Evolutionary conservation across 2,888 invertebrate genomes (phyloP).

Genomic region (Lasioglossum malachurum): DNA sequence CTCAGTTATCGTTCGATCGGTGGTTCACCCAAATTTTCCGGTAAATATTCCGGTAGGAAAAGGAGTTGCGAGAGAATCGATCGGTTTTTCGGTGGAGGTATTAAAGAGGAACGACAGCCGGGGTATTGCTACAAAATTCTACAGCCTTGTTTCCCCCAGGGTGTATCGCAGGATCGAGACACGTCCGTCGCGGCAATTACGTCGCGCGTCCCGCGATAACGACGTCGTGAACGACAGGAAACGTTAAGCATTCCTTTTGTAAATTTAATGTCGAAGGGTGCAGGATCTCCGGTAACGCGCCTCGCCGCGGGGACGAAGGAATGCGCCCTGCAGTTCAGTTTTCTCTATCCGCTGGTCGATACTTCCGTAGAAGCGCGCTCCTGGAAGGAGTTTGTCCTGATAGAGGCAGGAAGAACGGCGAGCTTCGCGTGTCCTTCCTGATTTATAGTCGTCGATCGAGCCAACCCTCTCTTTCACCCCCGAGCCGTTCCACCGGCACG

Average conservation of each 20-base stretch:
- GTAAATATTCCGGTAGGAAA: background rate
- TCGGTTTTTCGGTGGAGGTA: background rate
- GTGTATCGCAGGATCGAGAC: conserved; percentile 24
- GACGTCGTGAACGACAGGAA: conserved; percentile 33
- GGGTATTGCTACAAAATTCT: conserved; percentile 3
- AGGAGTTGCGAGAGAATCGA: background rate
- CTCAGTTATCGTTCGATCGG: background rate
- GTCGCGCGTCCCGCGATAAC: conserved; percentile 36
- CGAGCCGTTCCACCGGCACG: conserved; percentile 50
- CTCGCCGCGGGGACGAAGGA: conserved; percentile 4
- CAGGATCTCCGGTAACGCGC: conserved; percentile 50
- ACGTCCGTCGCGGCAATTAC: conserved; percentile 42
- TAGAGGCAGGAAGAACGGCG: conserved; percentile 60
- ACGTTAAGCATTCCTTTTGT: conserved; percentile 50
- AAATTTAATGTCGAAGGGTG: conserved; percentile 56
- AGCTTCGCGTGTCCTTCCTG: conserved; percentile 73
- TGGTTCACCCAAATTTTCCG: background rate
- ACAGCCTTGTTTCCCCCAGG: background rate
- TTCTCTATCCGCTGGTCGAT: conserved; percentile 65
- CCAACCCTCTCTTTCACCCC: conserved; percentile 43
- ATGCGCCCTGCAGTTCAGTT: conserved; percentile 32
- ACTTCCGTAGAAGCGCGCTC: conserved; percentile 55
- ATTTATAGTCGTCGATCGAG: conserved; percentile 72
- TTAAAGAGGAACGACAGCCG: background rate
- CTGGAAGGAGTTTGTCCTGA: conserved; percentile 68